These are phyloP conservation scores for Trichonephila clavipes DNA, from an alignment of 1,140 invertebrate genomes.

Conservation along the genomic window DNA sequence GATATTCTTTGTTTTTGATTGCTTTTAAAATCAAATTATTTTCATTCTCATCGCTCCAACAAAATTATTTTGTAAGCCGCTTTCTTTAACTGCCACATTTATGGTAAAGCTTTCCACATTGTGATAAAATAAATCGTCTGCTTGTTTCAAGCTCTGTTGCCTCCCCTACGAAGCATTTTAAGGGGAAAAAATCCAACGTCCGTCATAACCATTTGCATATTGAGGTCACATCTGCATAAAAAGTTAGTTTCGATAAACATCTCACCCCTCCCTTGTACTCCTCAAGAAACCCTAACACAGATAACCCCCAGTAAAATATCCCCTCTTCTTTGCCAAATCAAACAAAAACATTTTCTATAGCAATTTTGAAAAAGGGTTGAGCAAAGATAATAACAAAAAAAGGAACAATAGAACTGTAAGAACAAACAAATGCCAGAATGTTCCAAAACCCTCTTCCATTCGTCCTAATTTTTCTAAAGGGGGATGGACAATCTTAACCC, in stretches of 20 bases:
- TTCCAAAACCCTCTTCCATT: neutral
- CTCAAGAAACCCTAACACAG: neutral
- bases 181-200: neutral
- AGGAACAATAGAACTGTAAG: neutral
- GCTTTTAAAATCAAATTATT: too few species aligned
- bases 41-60: too few species aligned
- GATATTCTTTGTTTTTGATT: too few species aligned
- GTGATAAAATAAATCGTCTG: neutral
- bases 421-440: slow-evolving; percentile 19
- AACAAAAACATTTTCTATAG: slow-evolving; percentile 8
- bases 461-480: neutral
- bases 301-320: neutral
- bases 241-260: slow-evolving; percentile 8
- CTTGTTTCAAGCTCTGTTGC: slow-evolving; percentile 5
- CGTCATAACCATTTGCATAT: slow-evolving; percentile 8
- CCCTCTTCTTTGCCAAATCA: neutral
- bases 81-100: too few species aligned
- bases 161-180: neutral
- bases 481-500: neutral
- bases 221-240: slow-evolving; percentile 26
- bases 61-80: too few species aligned
- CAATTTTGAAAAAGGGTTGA: neutral
- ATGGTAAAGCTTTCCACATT: neutral
- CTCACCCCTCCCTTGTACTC: neutral
- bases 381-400: neutral